Conservation (phyloP, 2,888 invertebrate genomes). For the Ametastegia equiseti region DNA sequence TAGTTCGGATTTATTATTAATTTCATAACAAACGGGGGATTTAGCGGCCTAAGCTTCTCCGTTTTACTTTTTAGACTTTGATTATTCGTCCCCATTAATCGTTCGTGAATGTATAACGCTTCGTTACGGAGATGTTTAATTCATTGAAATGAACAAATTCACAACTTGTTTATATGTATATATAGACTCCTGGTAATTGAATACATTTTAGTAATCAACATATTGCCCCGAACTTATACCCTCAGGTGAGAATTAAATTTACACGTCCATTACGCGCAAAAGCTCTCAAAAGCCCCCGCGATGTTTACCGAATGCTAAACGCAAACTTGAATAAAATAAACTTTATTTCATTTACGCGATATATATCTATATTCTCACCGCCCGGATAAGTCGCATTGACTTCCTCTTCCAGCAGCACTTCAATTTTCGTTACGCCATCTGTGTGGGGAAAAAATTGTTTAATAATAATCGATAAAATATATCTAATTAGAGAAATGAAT, state of each 20-base stretch:
- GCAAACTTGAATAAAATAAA: background rate
- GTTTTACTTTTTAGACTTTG: background rate
- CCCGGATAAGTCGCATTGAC: conserved; percentile 69
- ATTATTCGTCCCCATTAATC: background rate
- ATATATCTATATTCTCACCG: too few species aligned
- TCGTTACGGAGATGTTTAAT: background rate
- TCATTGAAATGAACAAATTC: background rate
- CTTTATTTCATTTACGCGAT: background rate
- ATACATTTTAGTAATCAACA: background rate
- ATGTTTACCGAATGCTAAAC: background rate
- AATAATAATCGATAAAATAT: background rate
- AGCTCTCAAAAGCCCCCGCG: background rate
- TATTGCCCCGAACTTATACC: background rate
- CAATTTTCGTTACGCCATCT: conserved; percentile 71
- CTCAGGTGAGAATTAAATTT: background rate
- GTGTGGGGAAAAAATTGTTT: background rate
- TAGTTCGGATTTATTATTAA: background rate
- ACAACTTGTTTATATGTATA: background rate
- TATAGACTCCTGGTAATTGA: background rate
- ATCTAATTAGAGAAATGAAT: background rate
- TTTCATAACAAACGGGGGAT: background rate
- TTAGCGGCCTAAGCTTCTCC: background rate
- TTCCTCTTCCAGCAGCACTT: conserved; percentile 69
- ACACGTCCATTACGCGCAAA: background rate
- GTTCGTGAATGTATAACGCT: background rate